Evolutionary conservation across 2,888 invertebrate species (phyloP).

Genomic region (Catotricha subobsoleta): DNA sequence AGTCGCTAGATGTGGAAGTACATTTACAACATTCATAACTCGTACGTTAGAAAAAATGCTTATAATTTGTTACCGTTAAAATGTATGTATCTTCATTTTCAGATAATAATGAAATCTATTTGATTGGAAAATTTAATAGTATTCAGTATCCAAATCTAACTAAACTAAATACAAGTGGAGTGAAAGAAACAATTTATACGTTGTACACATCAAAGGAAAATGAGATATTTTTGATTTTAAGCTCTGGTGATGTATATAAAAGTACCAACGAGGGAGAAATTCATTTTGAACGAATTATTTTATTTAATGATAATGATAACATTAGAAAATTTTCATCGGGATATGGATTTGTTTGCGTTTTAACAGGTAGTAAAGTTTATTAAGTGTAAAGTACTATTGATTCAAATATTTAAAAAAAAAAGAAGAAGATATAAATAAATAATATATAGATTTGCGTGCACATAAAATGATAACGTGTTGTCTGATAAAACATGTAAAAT

Average conservation of each 20-base stretch:
- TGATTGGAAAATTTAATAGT: slow-evolving; percentile 5
- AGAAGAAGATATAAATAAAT: too few relatives aligned
- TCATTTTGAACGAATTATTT: slow-evolving; percentile 8
- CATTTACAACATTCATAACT: slow-evolving; percentile 2
- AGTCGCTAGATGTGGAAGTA: slow-evolving; percentile 2
- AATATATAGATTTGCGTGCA: too few relatives aligned
- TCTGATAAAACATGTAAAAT: too few relatives aligned
- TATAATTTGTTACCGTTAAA: slow-evolving; percentile 8
- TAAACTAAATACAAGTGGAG: slow-evolving; percentile 23
- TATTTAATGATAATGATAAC: slow-evolving; percentile 7
- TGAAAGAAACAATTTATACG: slow-evolving; percentile 24
- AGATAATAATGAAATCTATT: slow-evolving; percentile 9
- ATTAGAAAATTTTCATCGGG: slow-evolving; percentile 8
- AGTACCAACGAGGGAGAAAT: slow-evolving; percentile 9
- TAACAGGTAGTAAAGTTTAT: too few relatives aligned
- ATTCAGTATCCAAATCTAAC: slow-evolving; percentile 15
- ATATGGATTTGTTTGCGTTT: slow-evolving; percentile 6
- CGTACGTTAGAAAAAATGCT: slow-evolving; percentile 1
- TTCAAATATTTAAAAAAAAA: too few relatives aligned
- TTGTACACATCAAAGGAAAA: slow-evolving; percentile 26
- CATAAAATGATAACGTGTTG: too few relatives aligned
- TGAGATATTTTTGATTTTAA: slow-evolving; percentile 27
- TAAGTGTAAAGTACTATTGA: too few relatives aligned
- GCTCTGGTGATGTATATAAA: slow-evolving; percentile 16
- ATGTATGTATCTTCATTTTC: slow-evolving; percentile 1